Evolutionary conservation across 2,113 vertebrate species (phyloP).

Genomic region (Deroptyus accipitrinus): DNA sequence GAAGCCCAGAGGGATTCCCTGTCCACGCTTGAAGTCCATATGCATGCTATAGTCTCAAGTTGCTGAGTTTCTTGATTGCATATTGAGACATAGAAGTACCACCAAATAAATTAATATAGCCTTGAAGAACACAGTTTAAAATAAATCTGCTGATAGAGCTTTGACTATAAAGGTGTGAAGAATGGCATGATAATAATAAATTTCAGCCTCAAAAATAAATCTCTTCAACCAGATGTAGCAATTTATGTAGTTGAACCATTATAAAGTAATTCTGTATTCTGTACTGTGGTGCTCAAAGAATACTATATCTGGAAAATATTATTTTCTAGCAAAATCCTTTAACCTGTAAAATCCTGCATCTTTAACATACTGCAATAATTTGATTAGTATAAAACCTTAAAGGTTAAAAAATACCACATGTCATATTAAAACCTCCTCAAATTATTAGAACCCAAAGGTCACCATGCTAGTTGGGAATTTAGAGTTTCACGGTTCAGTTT

Average conservation of each 20-base stretch:
- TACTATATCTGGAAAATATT: background rate
- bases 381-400: conserved; percentile 14
- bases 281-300: background rate
- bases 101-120: background rate
- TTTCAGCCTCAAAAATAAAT: background rate
- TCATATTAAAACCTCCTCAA: conserved; percentile 30
- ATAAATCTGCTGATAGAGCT: background rate
- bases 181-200: background rate
- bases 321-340: conserved; percentile 24
- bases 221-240: accelerated
- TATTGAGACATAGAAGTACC: background rate
- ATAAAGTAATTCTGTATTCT: background rate
- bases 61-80: background rate
- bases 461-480: conserved; percentile 13
- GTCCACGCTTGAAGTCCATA: background rate
- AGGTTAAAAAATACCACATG: conserved; percentile 41
- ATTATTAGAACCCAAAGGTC: conserved; percentile 53
- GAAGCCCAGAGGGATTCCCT: background rate
- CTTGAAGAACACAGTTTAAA: background rate
- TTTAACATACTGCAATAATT: background rate
- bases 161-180: background rate
- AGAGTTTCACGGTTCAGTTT: background rate
- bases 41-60: accelerated
- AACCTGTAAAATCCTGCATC: background rate
- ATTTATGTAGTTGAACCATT: background rate